A percentile compares a stretch with the other conserved stretches of the same genome.
These are phyloP conservation scores for Enteromius mattozi DNA, from an alignment of 2,797 vertebrate genomes.

Conservation along the genomic window DNA sequence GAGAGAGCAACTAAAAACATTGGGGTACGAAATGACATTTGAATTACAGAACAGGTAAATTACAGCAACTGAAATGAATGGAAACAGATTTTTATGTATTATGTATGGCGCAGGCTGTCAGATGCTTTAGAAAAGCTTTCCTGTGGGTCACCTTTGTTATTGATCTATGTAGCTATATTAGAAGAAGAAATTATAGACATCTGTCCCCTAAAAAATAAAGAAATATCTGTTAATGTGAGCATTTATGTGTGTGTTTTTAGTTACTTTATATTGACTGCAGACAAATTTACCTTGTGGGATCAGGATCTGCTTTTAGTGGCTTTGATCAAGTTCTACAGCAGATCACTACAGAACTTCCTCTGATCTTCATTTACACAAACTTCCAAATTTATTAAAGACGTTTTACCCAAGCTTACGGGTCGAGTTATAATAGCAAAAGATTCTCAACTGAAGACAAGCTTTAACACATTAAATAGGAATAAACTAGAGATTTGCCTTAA, in stretches of 20 bases:
- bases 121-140: not conserved
- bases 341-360: not conserved
- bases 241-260: not conserved
- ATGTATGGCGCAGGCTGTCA: not conserved
- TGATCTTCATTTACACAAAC: not conserved
- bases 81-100: slow-evolving; percentile 11
- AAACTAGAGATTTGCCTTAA: not conserved
- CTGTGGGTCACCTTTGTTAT: slow-evolving; percentile 15
- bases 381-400: not conserved
- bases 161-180: slow-evolving; percentile 64
- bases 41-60: slow-evolving; percentile 45
- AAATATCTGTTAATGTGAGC: not conserved
- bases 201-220: not conserved
- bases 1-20: slow-evolving; percentile 1
- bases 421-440: not conserved
- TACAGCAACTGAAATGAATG: slow-evolving; percentile 1
- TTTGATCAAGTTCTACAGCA: not conserved
- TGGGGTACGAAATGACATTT: slow-evolving; percentile 17
- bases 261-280: not conserved
- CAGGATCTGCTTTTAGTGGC: not conserved
- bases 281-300: not conserved
- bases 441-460: not conserved
- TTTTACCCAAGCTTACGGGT: not conserved
- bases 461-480: not conserved
- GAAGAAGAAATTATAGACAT: not conserved